Conservation (phyloP, 2,797 vertebrate species). For the Toxotes lorentzi region DNA sequence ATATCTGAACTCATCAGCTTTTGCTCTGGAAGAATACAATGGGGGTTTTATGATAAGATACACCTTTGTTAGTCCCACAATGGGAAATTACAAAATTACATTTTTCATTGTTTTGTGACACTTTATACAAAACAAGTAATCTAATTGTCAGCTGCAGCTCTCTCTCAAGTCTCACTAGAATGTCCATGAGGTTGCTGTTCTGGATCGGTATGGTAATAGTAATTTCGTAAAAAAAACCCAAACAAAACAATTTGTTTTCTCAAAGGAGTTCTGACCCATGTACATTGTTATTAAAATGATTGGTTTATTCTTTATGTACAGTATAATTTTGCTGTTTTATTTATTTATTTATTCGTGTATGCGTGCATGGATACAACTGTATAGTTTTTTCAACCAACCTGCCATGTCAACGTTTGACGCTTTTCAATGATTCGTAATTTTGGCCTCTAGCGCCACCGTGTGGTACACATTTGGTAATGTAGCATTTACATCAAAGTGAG, state of each 20-base stretch:
- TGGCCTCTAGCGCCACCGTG: constrained; percentile 21
- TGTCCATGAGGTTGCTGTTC: neutral
- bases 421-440: neutral
- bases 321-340: too few relatives aligned
- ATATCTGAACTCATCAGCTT: neutral
- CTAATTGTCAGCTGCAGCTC: neutral
- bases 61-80: too few relatives aligned
- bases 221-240: neutral
- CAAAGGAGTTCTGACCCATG: neutral
- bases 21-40: neutral
- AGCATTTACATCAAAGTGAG: neutral
- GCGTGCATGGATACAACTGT: too few relatives aligned
- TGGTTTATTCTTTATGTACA: neutral
- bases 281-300: neutral
- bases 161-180: neutral
- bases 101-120: neutral
- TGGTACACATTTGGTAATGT: neutral
- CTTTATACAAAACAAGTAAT: neutral
- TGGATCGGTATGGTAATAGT: neutral
- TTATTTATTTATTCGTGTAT: too few relatives aligned
- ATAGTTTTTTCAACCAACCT: neutral
- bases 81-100: too few relatives aligned
- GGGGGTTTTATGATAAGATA: too few relatives aligned
- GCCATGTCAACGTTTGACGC: neutral
- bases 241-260: neutral